Evolutionary conservation across 2,888 invertebrate genomes (phyloP).

Genomic region (Cephus runcator): DNA sequence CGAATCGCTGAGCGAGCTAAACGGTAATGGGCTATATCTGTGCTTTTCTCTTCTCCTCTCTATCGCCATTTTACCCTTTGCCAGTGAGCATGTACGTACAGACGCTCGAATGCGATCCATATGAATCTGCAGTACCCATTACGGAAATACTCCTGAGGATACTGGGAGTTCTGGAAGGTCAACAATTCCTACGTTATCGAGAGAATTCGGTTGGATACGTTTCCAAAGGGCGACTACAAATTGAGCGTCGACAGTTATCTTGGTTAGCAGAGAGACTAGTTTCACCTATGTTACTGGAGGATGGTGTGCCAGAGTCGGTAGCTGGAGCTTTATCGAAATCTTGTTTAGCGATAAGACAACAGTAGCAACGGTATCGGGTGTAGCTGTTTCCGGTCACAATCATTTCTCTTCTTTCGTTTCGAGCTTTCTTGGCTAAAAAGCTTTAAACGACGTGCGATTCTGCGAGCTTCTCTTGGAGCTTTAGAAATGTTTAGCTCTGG

Average conservation of each 20-base stretch:
- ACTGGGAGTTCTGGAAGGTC: constrained; percentile 1
- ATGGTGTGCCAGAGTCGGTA: neutral
- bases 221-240: neutral
- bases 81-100: neutral
- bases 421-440: neutral
- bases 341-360: neutral
- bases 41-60: neutral
- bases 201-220: constrained; percentile 6
- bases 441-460: neutral
- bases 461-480: neutral
- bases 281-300: neutral
- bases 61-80: neutral
- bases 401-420: neutral
- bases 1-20: constrained; percentile 6
- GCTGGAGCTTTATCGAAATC: neutral
- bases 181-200: constrained; percentile 11
- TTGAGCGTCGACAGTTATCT: neutral
- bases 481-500: neutral
- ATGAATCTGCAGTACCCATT: neutral
- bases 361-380: neutral
- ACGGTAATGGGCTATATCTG: neutral
- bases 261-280: neutral
- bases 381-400: neutral
- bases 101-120: neutral
- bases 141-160: constrained; percentile 3